Percentiles rank a stretch among this genome's conserved stretches.
Conservation (phyloP, 1,140 invertebrate species). For the Antheraea mylitta region DNA sequence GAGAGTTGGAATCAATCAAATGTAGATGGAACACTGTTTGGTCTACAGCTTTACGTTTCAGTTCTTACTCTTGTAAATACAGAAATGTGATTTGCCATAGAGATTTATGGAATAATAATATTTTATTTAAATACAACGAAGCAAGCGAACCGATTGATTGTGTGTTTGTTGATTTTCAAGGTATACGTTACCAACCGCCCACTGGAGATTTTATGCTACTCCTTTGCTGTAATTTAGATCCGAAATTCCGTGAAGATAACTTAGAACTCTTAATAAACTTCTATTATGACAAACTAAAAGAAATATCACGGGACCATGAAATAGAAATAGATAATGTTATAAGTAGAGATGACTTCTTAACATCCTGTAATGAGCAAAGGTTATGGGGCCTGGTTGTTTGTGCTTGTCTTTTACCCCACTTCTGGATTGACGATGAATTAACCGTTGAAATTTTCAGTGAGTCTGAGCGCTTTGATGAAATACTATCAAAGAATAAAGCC, state of each 20-base stretch:
- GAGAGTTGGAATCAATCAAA: slow-evolving; percentile 41
- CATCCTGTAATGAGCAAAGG: slow-evolving; percentile 55
- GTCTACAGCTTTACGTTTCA: slow-evolving; percentile 40
- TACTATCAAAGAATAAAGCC: slow-evolving; percentile 51
- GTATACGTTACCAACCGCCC: slow-evolving; percentile 78
- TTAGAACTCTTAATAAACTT: slow-evolving; percentile 63
- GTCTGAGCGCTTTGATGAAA: slow-evolving; percentile 47
- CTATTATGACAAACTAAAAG: slow-evolving; percentile 73
- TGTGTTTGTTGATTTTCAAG: slow-evolving; percentile 81
- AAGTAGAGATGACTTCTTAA: slow-evolving; percentile 53
- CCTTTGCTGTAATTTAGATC: slow-evolving; percentile 58
- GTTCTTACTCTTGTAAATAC: slow-evolving; percentile 36
- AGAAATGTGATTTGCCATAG: slow-evolving; percentile 81
- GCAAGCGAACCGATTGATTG: slow-evolving; percentile 65
- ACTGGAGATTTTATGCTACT: slow-evolving; percentile 78
- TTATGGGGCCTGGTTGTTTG: slow-evolving; percentile 53
- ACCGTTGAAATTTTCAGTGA: slow-evolving; percentile 48
- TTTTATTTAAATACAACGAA: slow-evolving; percentile 79
- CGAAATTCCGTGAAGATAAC: slow-evolving; percentile 60
- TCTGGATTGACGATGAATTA: slow-evolving; percentile 59
- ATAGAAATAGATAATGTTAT: slow-evolving; percentile 62
- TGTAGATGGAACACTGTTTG: slow-evolving; percentile 51
- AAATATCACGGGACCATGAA: slow-evolving; percentile 51
- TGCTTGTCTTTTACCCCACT: slow-evolving; percentile 54
- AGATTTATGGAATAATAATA: slow-evolving; percentile 82